Conservation (phyloP, 2,888 invertebrate genomes). For the Aleiodes alternator region DNA sequence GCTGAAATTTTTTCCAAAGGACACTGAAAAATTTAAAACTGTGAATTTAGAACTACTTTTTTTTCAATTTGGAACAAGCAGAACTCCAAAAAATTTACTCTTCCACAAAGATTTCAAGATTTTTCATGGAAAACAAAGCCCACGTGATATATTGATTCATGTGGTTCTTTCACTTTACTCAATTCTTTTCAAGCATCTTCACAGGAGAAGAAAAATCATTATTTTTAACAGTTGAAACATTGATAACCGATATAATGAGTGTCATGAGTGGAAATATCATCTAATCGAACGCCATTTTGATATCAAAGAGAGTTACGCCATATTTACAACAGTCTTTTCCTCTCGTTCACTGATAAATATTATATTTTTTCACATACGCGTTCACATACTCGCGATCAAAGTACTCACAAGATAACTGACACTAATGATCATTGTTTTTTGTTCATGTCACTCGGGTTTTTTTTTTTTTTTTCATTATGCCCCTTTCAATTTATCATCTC, state of each 20-base stretch:
- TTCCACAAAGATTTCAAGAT: too few relatives aligned
- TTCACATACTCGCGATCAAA: constrained; percentile 30
- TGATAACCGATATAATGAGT: constrained; percentile 5
- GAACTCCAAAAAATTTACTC: too few relatives aligned
- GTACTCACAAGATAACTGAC: constrained; percentile 22
- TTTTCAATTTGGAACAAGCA: too few relatives aligned
- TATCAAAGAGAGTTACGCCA: constrained; percentile 25
- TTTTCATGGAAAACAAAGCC: too few relatives aligned
- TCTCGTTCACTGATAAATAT: constrained; percentile 22
- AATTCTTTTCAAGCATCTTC: too few relatives aligned
- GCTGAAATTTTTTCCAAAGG: too few relatives aligned
- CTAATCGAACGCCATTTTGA: constrained; percentile 30
- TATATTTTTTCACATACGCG: constrained; percentile 21
- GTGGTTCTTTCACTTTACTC: too few relatives aligned
- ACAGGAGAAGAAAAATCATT: background rate
- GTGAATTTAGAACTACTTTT: too few relatives aligned
- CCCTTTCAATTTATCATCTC: constrained; percentile 6
- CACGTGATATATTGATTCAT: too few relatives aligned
- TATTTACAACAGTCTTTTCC: constrained; percentile 30
- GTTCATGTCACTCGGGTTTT: background rate
- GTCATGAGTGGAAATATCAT: constrained; percentile 5
- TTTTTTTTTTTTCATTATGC: background rate
- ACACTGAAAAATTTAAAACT: too few relatives aligned
- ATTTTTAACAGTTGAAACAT: constrained; percentile 4
- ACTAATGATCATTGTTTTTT: constrained; percentile 24